phyloP scores from a whole-genome alignment of 37 sponge, comb jelly and placozoan genomes.

The Chondrosia reniformis region DNA sequence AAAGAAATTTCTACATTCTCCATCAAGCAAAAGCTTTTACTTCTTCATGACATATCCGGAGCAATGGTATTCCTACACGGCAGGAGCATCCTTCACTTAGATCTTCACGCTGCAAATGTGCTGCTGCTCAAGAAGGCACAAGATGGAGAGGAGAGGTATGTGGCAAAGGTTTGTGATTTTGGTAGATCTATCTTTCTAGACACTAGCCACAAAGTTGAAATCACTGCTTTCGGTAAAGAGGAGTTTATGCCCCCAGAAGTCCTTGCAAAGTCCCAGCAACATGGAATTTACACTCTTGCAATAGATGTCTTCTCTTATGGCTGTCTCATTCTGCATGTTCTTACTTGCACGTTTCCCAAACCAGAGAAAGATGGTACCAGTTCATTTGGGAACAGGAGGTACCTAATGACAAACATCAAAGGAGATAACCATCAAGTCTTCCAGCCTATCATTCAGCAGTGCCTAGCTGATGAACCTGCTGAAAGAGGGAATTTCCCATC shows the following conservation, averaged over 20 bases:
- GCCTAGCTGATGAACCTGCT: background rate
- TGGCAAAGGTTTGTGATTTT: slow-evolving; percentile 19
- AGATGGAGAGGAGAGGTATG: too few species aligned
- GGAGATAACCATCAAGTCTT: background rate
- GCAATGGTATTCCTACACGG: slow-evolving; percentile 1
- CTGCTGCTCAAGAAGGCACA: background rate
- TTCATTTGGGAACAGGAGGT: background rate
- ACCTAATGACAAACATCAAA: background rate
- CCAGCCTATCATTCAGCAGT: background rate
- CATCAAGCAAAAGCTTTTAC: background rate
- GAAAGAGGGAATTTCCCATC: too few species aligned
- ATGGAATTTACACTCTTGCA: background rate
- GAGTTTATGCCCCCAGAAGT: background rate
- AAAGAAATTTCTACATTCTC: too few species aligned
- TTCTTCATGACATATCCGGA: background rate
- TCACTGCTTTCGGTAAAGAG: background rate
- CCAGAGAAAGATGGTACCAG: background rate
- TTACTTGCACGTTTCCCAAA: background rate
- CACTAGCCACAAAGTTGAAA: background rate
- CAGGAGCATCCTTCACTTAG: background rate
- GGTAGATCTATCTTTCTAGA: background rate
- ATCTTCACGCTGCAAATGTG: background rate
- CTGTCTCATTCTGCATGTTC: background rate
- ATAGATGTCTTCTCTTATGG: slow-evolving; percentile 17
- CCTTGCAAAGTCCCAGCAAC: background rate